These are phyloP conservation scores for Probosciger aterrimus DNA, from an alignment of 2,113 vertebrate genomes.

Conservation along the genomic window DNA sequence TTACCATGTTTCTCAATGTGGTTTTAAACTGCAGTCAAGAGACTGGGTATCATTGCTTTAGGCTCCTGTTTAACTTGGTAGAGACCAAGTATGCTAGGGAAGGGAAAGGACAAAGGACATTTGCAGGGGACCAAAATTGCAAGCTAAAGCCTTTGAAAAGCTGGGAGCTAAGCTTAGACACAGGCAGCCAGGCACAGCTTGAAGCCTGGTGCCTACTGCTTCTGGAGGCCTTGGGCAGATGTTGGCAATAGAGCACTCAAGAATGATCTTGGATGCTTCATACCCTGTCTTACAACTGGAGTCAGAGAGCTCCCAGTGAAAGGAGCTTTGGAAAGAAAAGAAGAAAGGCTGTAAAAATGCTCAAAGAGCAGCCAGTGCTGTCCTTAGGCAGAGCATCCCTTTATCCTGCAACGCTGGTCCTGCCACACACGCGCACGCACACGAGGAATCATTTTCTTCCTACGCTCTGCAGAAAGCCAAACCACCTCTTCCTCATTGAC, in stretches of 20 bases:
- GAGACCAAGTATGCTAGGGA: background rate
- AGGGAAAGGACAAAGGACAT: background rate
- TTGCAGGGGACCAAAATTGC: background rate
- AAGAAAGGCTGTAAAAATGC: background rate
- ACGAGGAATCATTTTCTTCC: conserved; percentile 40
- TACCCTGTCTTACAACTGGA: background rate
- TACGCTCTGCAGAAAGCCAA: conserved; percentile 44
- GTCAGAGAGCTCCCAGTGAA: background rate
- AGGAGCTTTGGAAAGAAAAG: background rate
- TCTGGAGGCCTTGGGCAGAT: conserved; percentile 4
- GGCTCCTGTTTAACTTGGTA: background rate
- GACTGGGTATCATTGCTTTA: background rate
- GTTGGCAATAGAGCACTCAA: background rate
- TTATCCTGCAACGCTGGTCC: background rate
- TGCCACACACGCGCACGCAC: background rate
- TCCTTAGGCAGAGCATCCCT: background rate
- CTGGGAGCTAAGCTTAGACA: background rate
- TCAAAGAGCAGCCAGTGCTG: background rate
- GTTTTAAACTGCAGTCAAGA: background rate
- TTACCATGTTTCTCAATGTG: background rate
- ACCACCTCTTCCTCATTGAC: conserved; percentile 56
- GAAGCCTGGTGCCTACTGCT: background rate
- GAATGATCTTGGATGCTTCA: background rate
- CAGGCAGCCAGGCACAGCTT: background rate
- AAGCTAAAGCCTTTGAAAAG: background rate